Evolutionary conservation across 1,140 invertebrate genomes (phyloP).

Genomic region (Achroia grisella): DNA sequence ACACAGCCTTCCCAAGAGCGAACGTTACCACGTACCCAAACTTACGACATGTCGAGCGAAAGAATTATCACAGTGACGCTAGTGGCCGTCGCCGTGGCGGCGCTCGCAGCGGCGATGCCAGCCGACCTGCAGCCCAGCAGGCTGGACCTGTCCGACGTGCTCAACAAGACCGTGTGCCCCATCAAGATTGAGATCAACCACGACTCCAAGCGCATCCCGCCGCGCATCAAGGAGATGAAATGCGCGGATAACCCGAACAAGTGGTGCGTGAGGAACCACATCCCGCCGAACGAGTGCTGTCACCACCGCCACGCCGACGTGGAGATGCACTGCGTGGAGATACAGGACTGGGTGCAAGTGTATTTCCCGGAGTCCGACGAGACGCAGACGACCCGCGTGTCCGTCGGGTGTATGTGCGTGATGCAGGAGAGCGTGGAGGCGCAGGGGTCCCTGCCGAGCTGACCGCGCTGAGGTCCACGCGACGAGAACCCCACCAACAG

Average conservation of each 20-base stretch:
- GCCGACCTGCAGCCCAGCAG: slow-evolving; percentile 6
- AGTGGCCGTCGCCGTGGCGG: slow-evolving; percentile 6
- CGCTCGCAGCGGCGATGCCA: slow-evolving; percentile 8
- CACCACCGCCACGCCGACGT: slow-evolving; percentile 23
- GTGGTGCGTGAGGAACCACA: slow-evolving; percentile 31
- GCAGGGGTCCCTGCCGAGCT: slow-evolving; percentile 10
- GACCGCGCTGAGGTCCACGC: not conserved
- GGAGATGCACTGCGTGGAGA: slow-evolving; percentile 44
- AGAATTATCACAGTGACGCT: slow-evolving; percentile 5
- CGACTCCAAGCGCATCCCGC: slow-evolving; percentile 38
- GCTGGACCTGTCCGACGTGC: slow-evolving; percentile 27
- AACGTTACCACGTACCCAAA: slow-evolving; percentile 15
- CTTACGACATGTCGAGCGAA: slow-evolving; percentile 9
- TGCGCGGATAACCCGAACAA: slow-evolving; percentile 31
- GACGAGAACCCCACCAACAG: not conserved
- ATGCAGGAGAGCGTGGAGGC: slow-evolving; percentile 19
- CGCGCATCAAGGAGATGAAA: slow-evolving; percentile 45
- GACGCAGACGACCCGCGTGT: slow-evolving; percentile 24
- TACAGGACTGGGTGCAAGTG: slow-evolving; percentile 46
- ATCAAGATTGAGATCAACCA: slow-evolving; percentile 36
- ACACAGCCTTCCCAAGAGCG: slow-evolving; percentile 24
- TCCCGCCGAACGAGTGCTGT: slow-evolving; percentile 41
- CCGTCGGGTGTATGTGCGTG: slow-evolving; percentile 54
- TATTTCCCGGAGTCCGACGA: slow-evolving; percentile 21
- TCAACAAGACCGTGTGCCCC: slow-evolving; percentile 51